Evolutionary conservation across 2,888 invertebrate species (phyloP).

Genomic region (Aporophyla lueneburgensis): DNA sequence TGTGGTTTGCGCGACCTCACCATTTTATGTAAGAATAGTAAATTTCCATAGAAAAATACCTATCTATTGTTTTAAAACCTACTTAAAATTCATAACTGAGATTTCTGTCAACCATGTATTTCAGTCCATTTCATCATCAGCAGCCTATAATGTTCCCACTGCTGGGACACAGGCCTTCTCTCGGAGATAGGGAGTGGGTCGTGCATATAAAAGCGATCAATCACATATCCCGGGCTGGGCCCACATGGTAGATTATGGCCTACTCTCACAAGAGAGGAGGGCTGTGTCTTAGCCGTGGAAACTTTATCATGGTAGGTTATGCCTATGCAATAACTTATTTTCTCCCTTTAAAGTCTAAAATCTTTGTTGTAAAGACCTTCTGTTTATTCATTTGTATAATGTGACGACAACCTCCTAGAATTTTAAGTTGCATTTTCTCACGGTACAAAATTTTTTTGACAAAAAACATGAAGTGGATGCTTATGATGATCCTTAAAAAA

Average conservation of each 20-base stretch:
- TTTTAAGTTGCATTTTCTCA: conserved; percentile 28
- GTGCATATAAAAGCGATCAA: no score
- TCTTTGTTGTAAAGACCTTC: conserved; percentile 6
- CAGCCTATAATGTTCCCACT: no score
- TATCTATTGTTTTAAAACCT: no score
- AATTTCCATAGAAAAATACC: no score
- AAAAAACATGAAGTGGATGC: conserved; percentile 19
- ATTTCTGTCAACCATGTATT: no score
- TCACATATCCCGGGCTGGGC: neutral
- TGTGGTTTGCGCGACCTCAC: no score
- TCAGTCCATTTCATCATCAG: no score
- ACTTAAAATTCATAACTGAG: no score
- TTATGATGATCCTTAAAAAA: conserved; percentile 20
- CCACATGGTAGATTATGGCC: no score
- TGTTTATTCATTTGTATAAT: neutral
- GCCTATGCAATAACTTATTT: neutral
- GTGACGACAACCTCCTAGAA: conserved; percentile 17
- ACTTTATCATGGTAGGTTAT: neutral
- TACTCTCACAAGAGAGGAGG: neutral
- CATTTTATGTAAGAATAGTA: no score
- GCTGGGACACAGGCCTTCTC: no score
- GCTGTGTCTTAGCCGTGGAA: neutral
- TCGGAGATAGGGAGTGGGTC: no score
- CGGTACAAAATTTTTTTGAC: conserved; percentile 14
- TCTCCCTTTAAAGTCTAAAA: neutral